Percentiles rank a stretch among this genome's conserved stretches.
These are phyloP conservation scores for Trichosurus vulpecula DNA, from an alignment of 2,797 vertebrate genomes.

Conservation along the genomic window DNA sequence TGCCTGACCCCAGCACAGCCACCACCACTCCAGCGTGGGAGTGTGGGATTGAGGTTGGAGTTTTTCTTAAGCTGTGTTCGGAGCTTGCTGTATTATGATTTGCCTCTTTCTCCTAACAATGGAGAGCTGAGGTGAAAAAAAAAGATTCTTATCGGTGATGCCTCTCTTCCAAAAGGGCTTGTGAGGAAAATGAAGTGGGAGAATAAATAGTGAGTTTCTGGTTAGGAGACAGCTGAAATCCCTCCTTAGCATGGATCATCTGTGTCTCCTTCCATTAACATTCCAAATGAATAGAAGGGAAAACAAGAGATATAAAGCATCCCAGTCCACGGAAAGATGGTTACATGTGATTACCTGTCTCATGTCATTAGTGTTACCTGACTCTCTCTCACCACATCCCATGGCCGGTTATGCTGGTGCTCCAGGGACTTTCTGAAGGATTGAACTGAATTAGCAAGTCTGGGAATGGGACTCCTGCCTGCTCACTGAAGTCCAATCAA, in stretches of 20 bases:
- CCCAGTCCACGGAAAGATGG: conserved; percentile 11
- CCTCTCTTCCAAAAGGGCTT: neutral
- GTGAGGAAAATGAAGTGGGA: neutral
- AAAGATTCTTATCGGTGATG: neutral
- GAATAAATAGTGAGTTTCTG: neutral
- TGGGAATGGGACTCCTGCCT: accelerated
- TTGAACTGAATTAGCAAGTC: neutral
- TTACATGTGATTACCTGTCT: neutral
- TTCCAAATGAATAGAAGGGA: neutral
- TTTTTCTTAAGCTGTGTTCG: neutral
- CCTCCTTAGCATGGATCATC: neutral
- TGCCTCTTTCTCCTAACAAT: neutral
- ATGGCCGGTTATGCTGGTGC: neutral
- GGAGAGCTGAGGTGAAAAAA: neutral
- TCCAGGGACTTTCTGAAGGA: neutral
- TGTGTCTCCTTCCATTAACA: neutral
- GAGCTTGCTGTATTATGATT: neutral
- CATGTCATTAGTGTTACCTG: conserved; percentile 1
- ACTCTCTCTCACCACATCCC: accelerated
- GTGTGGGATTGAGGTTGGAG: neutral
- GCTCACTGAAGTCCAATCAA: neutral
- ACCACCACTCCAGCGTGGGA: too few relatives aligned
- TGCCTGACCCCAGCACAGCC: neutral
- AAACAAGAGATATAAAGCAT: neutral
- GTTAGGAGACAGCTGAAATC: neutral